phyloP scores from a whole-genome alignment of 2,113 vertebrate species.

The Vulpes vulpes region DNA sequence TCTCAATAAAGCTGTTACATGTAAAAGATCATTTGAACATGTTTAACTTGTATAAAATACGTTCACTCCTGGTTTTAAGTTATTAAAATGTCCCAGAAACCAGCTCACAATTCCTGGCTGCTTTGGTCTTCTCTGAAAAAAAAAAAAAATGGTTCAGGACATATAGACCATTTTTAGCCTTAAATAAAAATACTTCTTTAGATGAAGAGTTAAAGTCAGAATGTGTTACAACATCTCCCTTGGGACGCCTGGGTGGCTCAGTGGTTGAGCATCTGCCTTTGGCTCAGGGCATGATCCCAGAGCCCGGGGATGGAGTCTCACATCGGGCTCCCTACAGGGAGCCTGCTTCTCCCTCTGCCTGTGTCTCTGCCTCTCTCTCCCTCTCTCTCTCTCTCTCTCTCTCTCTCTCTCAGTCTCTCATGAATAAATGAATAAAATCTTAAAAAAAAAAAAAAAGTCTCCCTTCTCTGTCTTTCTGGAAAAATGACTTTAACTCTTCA shows the following conservation, averaged over 20 bases:
- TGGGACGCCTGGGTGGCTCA: too few relatives aligned
- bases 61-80: neutral
- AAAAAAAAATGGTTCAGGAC: neutral
- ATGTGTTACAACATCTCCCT: neutral
- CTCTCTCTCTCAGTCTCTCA: too few relatives aligned
- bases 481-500: neutral
- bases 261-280: too few relatives aligned
- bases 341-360: too few relatives aligned
- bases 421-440: too few relatives aligned
- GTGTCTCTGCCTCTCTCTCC: too few relatives aligned
- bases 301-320: too few relatives aligned
- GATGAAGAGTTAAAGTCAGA: constrained; percentile 11
- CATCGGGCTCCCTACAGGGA: too few relatives aligned
- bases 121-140: neutral
- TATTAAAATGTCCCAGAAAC: constrained; percentile 41
- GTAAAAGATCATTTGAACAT: constrained; percentile 5
- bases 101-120: neutral
- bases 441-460: neutral
- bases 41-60: constrained; percentile 40
- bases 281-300: too few relatives aligned
- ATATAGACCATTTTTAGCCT: neutral
- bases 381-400: too few relatives aligned
- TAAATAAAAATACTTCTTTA: neutral
- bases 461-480: neutral
- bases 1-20: neutral